These are phyloP conservation scores for Anolis sagrei DNA, from an alignment of 2,113 vertebrate genomes.

Conservation along the genomic window DNA sequence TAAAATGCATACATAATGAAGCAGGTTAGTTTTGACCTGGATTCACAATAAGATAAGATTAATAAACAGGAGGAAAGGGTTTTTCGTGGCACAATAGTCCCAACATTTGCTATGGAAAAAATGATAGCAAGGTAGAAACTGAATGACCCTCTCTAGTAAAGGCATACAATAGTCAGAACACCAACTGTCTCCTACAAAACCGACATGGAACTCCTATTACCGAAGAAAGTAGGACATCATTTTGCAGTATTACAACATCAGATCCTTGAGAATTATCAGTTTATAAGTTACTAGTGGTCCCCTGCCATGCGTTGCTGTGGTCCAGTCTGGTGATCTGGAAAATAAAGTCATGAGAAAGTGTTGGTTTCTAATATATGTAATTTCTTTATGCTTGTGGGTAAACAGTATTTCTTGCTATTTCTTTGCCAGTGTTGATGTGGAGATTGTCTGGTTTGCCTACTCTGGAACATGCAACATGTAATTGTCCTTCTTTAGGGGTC, in stretches of 20 bases:
- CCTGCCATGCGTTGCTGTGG: too few species aligned
- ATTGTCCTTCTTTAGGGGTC: too few species aligned
- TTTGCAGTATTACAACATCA: not conserved
- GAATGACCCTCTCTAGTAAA: not conserved
- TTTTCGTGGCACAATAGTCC: too few species aligned
- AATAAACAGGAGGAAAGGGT: not conserved
- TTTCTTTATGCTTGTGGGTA: too few species aligned
- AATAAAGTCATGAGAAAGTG: too few species aligned
- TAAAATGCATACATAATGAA: not conserved
- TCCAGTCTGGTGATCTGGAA: too few species aligned
- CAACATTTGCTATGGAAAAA: not conserved
- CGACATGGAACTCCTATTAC: not conserved
- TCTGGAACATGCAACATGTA: too few species aligned
- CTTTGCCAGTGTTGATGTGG: too few species aligned
- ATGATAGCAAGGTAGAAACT: not conserved
- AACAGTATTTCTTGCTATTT: too few species aligned
- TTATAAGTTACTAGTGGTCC: not conserved
- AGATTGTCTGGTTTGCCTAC: too few species aligned
- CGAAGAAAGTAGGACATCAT: not conserved
- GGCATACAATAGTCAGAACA: too few species aligned
- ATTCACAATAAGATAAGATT: not conserved
- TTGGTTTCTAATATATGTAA: too few species aligned
- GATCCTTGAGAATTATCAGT: not conserved
- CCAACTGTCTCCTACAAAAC: not conserved
- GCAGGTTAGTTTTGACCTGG: not conserved